Evolutionary conservation across 2,113 vertebrate genomes (phyloP), one percentile per base, ranked within the genome.

Genomic region (Pluvialis apricaria): DNA sequence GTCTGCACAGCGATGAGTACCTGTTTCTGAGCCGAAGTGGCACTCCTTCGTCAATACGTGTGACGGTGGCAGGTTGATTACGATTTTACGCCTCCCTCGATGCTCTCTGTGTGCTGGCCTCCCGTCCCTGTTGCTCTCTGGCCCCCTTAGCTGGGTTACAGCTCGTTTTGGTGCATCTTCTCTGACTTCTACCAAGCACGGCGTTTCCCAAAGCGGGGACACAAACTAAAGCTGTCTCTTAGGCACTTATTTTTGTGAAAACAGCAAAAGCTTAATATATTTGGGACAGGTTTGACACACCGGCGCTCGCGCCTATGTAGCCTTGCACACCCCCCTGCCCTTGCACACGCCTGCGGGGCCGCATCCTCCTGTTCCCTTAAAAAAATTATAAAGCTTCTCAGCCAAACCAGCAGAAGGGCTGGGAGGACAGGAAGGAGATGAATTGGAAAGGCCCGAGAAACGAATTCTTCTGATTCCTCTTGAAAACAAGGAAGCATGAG

Each of bases 21-120:
- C 15, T 17, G 38, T 45, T 79, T n/a, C 66, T 45, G 72, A 81
- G 40, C 55, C 54, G 51, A 80, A 80, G 52, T 62, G n/a, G 21
- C 11, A 4, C 25, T 51, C 22, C 49, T 24, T 51, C 49, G 25
- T 15, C 5, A 8, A 38, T 22, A 6, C 0, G 3, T 20, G 38
- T 29, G 61, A 40, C 0, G 0, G 15, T 52, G 75, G 26, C 28
- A 45, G 32, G 26, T 20, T 69, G 54, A 40, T 31, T 6, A 22
- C 14, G 12, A 69, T 47, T 91, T 49, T 28, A 51, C 38, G 15
- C 52, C 84, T 80, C 47, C 21, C 13, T 83, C 2, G 1, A 3
- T 8, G 3, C 52, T 76, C 15, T 57, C 29, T 42, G 34, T 16
- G 18, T 19, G 45, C 68, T 61, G 71, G 42, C 19, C 20, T 68